A percentile compares a stretch with the other conserved stretches of the same genome.
These are phyloP conservation scores for Cephalopachus bancanus DNA, from an alignment of 2,797 vertebrate species.

Conservation along the genomic window DNA sequence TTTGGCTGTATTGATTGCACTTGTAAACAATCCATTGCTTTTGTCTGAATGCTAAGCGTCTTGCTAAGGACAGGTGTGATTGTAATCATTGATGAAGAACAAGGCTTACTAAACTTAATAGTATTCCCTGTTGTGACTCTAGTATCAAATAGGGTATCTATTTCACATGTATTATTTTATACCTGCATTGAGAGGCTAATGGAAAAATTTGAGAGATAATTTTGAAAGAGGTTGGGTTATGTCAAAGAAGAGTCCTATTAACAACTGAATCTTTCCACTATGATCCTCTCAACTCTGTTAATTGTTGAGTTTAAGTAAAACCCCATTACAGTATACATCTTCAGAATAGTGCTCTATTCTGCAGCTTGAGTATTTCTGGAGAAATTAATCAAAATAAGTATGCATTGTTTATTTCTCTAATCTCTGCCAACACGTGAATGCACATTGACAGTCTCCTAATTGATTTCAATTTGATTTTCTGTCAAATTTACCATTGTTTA, in stretches of 20 bases:
- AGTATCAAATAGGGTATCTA: not conserved
- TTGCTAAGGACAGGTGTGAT: not conserved
- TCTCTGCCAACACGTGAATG: not conserved
- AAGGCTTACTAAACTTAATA: not conserved
- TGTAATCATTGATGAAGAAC: not conserved
- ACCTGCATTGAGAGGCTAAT: not conserved
- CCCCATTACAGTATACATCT: not conserved
- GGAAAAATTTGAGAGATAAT: slow-evolving; percentile 21
- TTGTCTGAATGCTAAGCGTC: not conserved
- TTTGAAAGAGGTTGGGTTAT: not conserved
- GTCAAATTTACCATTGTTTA: not conserved
- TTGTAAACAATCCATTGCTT: not conserved
- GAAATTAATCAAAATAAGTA: not conserved
- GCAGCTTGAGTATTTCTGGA: slow-evolving; percentile 54
- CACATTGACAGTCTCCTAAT: not conserved
- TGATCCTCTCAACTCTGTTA: not conserved
- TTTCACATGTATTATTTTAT: not conserved
- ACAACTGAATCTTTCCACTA: not conserved
- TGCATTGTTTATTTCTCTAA: not conserved
- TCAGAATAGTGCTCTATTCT: not conserved
- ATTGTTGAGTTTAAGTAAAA: slow-evolving; percentile 35
- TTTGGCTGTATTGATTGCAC: not conserved
- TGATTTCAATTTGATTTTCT: slow-evolving; percentile 11
- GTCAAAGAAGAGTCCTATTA: not conserved
- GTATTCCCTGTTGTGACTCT: not conserved